Evolutionary conservation across 2,888 invertebrate species (phyloP), one percentile per base, ranked within the genome.

Genomic region (Scrobipalpa atriplicella): DNA sequence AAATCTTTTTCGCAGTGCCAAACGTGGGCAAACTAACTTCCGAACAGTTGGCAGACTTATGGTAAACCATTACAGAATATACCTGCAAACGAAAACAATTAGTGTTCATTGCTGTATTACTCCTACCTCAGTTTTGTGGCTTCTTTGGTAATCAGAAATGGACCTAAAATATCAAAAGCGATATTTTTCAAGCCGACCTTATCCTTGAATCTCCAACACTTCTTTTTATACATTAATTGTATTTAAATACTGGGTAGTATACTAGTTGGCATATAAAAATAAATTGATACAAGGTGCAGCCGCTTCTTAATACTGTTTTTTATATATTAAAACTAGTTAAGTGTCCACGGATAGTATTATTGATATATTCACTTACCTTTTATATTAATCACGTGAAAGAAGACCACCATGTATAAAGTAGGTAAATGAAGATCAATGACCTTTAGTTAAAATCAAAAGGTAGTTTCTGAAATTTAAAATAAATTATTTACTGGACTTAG

Each of bases 161-260:
- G 19, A 16, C 7, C 16, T 16, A 16, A 16, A 18, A 19, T 52
- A 19, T 52, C 47, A 21, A 54, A 16, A 13, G 29, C 10, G 38
- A 16, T 16, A 29, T 38, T 58, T 58, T 58, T 58, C 16, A 38
- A 56, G 8, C n/a, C 36, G 36, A 58, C 56, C 2, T 58, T 58
- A 38, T 36, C 58, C 38, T 58, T 58, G 16, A n/a, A 58, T 58
- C 36, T 58, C 38, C 29, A 8, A 38, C 58, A 38, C 36, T 29
- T 60, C 56, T 51, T 58, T 38, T 58, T 58, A n/a, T 7, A 58
- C 38, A 38, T 58, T 58, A 58, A 58, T 58, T 58, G 58, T 58
- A 58, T 58, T 58, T 58, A 58, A 58, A 58, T 58, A 16, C 19
- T 54, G 21, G 7, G 54, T 54, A 16, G 2, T 2, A 11, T 21